Conservation (phyloP, 2,888 invertebrate species). For the Aphodius sticticus region DNA sequence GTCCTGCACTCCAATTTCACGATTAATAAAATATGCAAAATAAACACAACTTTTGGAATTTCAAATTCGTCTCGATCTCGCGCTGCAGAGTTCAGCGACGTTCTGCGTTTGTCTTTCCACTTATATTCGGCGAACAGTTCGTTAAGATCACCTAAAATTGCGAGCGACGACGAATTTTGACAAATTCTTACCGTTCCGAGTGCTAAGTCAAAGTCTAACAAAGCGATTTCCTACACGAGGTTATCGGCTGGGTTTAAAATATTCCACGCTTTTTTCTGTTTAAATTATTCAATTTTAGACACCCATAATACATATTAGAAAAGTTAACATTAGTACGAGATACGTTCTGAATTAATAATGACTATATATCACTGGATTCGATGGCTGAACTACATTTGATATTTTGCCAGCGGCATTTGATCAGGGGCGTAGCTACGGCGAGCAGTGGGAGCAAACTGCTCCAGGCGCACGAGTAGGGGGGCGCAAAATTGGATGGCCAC, state of each 20-base stretch:
- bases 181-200: neutral
- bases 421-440: too few relatives aligned
- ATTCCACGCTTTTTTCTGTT: too few relatives aligned
- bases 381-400: too few relatives aligned
- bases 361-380: too few relatives aligned
- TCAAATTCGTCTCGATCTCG: neutral
- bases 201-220: neutral
- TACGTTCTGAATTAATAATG: too few relatives aligned
- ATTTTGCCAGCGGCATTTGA: too few relatives aligned
- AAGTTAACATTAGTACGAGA: too few relatives aligned
- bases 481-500: too few relatives aligned
- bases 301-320: too few relatives aligned
- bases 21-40: constrained; percentile 55
- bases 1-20: constrained; percentile 38
- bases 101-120: constrained; percentile 15
- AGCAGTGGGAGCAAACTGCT: too few relatives aligned
- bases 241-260: neutral
- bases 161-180: constrained; percentile 13
- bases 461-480: too few relatives aligned
- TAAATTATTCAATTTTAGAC: too few relatives aligned
- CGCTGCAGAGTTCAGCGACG: neutral
- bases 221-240: neutral
- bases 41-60: constrained; percentile 41
- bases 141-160: constrained; percentile 14
- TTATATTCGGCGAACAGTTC: constrained; percentile 18